Evolutionary conservation across 2,888 invertebrate genomes (phyloP), one percentile per base, ranked within the genome.

Genomic region (Prosopocoilus inquinatus): DNA sequence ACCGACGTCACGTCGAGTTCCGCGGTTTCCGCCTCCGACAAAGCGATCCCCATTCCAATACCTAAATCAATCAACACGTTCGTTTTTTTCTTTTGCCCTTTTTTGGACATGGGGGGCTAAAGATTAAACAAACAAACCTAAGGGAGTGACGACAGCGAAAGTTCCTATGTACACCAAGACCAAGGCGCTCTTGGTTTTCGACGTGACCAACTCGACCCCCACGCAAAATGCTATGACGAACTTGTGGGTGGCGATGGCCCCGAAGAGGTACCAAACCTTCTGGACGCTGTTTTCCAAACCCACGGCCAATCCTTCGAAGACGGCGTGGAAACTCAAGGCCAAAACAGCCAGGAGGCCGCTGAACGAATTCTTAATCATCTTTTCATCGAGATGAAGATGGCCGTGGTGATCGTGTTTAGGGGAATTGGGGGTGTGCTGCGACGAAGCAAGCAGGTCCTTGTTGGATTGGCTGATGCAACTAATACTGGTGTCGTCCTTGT

Each of bases 261-360:
- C 81, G 50, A 85, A 83, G 38, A 86, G 71, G 62, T 85, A 84
- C 81, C 83, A 84, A 32, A 84, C 82, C 62, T 80, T 81, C n/a
- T 77, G 69, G 2, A 81, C 76, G 34, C 80, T 80, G 3, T 79
- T 78, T 65, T 87, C 86, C 11, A 87, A 69, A 0, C 87, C 87
- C 1, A 87, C 85, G 0, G 87, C 86, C 13, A 88, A 70, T 1
- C 87, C 87, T 75, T 88, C 87, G 67, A 87, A 85, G 28, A 87
- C 81, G 1, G 86, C 86, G 68, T 88, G 87, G 60, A 87, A 85
- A 36, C 86, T 86, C 4, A 88, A 70, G 0, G 87, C 87, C 44
- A 86, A 72, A 7, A 88, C 84, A 0, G 86, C 82, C 44, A 87
- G 71, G 3, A 87, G 75, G 34, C 82, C 85, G 43, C 80, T 76